phyloP scores from a whole-genome alignment of 2,797 vertebrate species.

The Nannoperca australis region DNA sequence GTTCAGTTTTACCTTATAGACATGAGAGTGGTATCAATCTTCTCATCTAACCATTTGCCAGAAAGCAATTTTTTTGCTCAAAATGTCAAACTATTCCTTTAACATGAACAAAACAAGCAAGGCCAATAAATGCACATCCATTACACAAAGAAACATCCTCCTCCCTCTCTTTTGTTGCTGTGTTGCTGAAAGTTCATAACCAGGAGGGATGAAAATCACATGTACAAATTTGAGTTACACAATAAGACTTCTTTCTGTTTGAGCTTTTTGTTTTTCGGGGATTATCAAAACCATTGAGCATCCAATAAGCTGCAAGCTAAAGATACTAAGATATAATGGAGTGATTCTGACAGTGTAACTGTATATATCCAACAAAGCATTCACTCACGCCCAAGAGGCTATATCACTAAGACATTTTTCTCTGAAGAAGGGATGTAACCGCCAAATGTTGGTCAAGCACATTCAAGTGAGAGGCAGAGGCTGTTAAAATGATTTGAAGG shows the following conservation, averaged over 20 bases:
- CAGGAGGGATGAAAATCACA: conserved; percentile 25
- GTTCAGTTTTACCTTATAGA: neutral
- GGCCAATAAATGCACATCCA: conserved; percentile 2
- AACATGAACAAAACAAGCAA: conserved; percentile 1
- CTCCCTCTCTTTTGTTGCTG: conserved; percentile 10
- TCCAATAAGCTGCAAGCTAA: conserved; percentile 25
- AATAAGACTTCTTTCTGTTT: conserved; percentile 15
- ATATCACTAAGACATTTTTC: conserved; percentile 2
- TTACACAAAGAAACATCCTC: neutral
- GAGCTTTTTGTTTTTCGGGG: conserved; percentile 1
- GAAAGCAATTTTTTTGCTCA: neutral
- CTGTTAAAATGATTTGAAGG: conserved; percentile 25
- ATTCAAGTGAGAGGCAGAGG: conserved; percentile 26
- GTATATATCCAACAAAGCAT: conserved; percentile 17
- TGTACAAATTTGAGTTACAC: conserved; percentile 25
- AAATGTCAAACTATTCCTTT: conserved; percentile 12
- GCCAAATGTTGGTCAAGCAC: conserved; percentile 46
- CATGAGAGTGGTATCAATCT: neutral
- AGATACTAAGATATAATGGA: conserved; percentile 14
- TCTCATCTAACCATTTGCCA: neutral
- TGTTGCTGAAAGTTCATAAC: conserved; percentile 34
- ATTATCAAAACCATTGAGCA: conserved; percentile 23
- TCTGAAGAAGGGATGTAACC: conserved; percentile 33
- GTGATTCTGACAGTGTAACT: conserved; percentile 36
- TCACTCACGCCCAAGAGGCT: conserved; percentile 25